Evolutionary conservation across 2,113 vertebrate genomes (phyloP), one percentile per base, ranked within the genome.

Genomic region (Noturus placidus): DNA sequence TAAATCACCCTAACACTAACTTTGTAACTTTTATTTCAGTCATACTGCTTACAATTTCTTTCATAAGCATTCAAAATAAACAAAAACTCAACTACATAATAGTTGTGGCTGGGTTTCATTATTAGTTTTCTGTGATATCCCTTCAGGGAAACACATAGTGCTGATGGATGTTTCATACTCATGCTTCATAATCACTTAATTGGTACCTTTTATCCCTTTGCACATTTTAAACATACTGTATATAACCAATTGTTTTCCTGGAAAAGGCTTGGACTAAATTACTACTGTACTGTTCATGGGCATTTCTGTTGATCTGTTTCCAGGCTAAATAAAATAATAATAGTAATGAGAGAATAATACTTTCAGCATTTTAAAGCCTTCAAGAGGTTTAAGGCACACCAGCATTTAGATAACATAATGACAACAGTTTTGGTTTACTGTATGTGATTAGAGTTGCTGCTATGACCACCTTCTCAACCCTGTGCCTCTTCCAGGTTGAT

Each of bases 401-500:
- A 82, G 79, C 52, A 42, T 86, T 88, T 80, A 83, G 74, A 76
- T 33, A 78, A 70, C 57, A 57, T 65, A 61, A 86, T 83, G 84
- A 84, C 17, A 42, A 78, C 46, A 76, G 89, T 90, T 83, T 38
- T 30, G n/a, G 54, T 87, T 65, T 85, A 46, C 42, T 46, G 42
- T 46, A 63, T 86, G 84, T 65, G 69, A 82, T 77, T 84, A 81
- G 78, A 84, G 63, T 82, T 82, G 67, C 52, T 87, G 57, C 78
- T 87, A 80, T 90, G 82, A 72, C 56, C 42, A 42, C 38, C 84
- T 65, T 30, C 52, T 67, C 76, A 50, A 46, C 59, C 77, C 67
- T n/a, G 35, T 82, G 87, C 52, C 30, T 42, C 54, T 82, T 92
- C 93, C 94, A 94, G 93, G 95, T 93, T 93, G 94, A 93, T 85